Conservation (phyloP, 2,888 invertebrate species). For the Meiosimyza decipiens region DNA sequence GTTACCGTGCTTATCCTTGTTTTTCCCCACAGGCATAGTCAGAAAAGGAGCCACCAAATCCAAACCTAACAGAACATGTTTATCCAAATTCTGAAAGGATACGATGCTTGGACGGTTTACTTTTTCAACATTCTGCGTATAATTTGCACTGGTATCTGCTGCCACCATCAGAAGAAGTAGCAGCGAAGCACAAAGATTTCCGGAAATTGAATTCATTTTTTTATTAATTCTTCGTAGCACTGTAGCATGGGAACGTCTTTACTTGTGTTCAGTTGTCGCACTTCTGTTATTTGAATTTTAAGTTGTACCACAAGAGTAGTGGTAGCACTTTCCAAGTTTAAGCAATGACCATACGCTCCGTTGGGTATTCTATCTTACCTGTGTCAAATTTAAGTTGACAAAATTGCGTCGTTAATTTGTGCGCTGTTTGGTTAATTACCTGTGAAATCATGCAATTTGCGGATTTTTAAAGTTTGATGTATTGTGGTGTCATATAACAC, state of each 20-base stretch:
- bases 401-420: background rate
- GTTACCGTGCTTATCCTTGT: conserved; percentile 39
- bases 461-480: too few relatives aligned
- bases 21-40: conserved; percentile 52
- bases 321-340: background rate
- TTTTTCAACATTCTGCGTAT: conserved; percentile 16
- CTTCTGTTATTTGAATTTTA: conserved; percentile 8
- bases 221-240: background rate
- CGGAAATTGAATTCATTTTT: background rate
- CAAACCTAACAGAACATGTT: conserved; percentile 52
- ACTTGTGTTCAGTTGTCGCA: conserved; percentile 3
- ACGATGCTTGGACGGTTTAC: conserved; percentile 42
- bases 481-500: too few relatives aligned
- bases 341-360: conserved; percentile 18
- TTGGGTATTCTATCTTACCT: background rate
- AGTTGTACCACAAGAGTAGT: background rate
- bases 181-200: background rate
- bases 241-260: conserved; percentile 5
- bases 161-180: background rate
- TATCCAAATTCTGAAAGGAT: conserved; percentile 54
- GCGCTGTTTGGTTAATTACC: conserved; percentile 5
- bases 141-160: background rate
- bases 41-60: conserved; percentile 57
- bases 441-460: background rate
- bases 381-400: conserved; percentile 11